Evolutionary conservation across 2,797 vertebrate genomes (phyloP), one percentile per base, ranked within the genome.

Genomic region (Sebastes itinus): DNA sequence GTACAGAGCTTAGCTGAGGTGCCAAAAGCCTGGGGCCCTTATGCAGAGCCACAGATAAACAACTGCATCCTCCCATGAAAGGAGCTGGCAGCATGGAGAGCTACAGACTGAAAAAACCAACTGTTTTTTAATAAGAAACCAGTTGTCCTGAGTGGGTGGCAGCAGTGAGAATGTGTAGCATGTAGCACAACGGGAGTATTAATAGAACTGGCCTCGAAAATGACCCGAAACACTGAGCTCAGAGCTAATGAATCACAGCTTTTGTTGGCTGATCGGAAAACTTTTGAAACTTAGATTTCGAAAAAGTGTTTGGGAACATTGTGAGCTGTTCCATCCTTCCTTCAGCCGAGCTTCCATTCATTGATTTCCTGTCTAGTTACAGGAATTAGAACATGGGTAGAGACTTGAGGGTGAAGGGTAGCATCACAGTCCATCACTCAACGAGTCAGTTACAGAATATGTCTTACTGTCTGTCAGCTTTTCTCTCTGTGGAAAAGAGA

Each of bases 351-450:
- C 62, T 75, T 60, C 52, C 42, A 68, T 27, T 71, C 68, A 93
- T 87, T 77, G 91, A 91, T 93, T 92, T 92, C 59, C 84, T 90
- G 87, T 92, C 88, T 28, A 27, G 69, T 80, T 83, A 76, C 71
- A 70, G 81, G 83, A 93, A 86, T 90, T 88, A 85, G 64, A 87
- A 88, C 85, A 82, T 63, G 75, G 83, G 52, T 61, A 81, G 59
- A 75, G 63, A 75, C 81, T 81, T 69, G 66, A 70, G 72, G 71
- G 62, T 83, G 85, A 89, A 67, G 71, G 72, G 55, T 42, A 78
- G 38, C 87, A 49, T 87, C 83, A 74, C 80, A 72, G 78, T 76
- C 80, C 80, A 73, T 88, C 86, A 81, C 70, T 81, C 49, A 49
- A 38, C 2, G 3, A 87, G 83, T 71, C 65, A 74, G 84, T 81